Conservation (phyloP, 2,797 vertebrate species). For the Antrozous pallidus region DNA sequence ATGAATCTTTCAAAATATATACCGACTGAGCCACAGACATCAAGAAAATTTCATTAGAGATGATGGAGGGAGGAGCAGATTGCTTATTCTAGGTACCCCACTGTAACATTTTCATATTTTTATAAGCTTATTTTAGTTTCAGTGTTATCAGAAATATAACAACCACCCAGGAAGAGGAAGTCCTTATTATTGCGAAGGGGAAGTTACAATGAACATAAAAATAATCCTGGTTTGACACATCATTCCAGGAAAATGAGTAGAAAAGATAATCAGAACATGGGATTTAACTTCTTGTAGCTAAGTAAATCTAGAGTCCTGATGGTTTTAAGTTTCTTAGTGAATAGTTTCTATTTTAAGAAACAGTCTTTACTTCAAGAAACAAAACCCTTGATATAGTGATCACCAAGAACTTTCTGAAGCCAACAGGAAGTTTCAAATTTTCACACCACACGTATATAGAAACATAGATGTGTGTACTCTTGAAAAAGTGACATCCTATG, state of each 20-base stretch:
- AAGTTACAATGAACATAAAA: conserved; percentile 53
- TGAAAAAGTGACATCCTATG: conserved; percentile 69
- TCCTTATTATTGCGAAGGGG: conserved; percentile 19
- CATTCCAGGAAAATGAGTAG: conserved; percentile 15
- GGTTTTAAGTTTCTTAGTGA: conserved; percentile 43
- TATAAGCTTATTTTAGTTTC: conserved; percentile 63
- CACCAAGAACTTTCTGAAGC: conserved; percentile 68
- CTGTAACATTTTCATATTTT: conserved; percentile 58
- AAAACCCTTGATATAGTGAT: conserved; percentile 65
- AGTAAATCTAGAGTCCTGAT: conserved; percentile 50
- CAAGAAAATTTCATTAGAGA: conserved; percentile 70
- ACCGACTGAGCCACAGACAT: conserved; percentile 80
- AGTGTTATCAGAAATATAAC: conserved; percentile 64
- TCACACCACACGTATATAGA: conserved; percentile 67
- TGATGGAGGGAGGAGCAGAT: conserved; percentile 79
- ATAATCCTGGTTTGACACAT: neutral
- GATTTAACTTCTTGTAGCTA: conserved; percentile 42
- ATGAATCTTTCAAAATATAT: conserved; percentile 80
- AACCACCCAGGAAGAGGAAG: conserved; percentile 53
- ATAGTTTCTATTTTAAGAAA: conserved; percentile 57
- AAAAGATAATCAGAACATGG: conserved; percentile 56
- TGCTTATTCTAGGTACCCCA: conserved; percentile 50
- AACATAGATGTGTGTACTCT: conserved; percentile 62
- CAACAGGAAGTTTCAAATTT: conserved; percentile 66
- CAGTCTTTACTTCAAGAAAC: conserved; percentile 62